Evolutionary conservation across 2,797 vertebrate genomes (phyloP).

Genomic region (Protosalanx chinensis): DNA sequence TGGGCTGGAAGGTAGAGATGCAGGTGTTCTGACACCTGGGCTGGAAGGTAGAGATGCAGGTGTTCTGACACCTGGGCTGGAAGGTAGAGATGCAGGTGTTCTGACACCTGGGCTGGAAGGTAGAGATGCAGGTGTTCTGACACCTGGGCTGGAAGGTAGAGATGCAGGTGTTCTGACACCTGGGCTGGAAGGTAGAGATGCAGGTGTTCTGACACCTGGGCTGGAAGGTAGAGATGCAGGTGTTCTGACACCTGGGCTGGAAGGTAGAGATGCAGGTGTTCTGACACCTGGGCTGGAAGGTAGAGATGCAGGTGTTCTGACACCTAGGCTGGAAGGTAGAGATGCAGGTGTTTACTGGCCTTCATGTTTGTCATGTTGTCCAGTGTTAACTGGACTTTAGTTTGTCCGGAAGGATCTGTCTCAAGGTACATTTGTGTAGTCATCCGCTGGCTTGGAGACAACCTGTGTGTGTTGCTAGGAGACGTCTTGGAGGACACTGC

Average conservation of each 20-base stretch:
- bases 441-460: slow-evolving; percentile 1
- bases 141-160: no score
- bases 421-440: not conserved
- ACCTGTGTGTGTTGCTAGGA: slow-evolving; percentile 1
- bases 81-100: not conserved
- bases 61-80: no score
- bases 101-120: no score
- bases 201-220: no score
- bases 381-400: not conserved
- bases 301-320: not conserved
- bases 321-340: no score
- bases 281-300: no score
- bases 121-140: no score
- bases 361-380: no score
- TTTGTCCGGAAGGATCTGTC: not conserved
- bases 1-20: not conserved
- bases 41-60: no score
- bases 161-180: not conserved
- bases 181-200: no score
- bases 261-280: no score
- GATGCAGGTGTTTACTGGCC: no score
- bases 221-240: not conserved
- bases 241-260: not conserved
- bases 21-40: not conserved
- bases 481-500: not conserved